Percentiles rank a stretch among this genome's conserved stretches.
phyloP scores from a whole-genome alignment of 2,797 vertebrate species.

The Micromesistius poutassou region DNA sequence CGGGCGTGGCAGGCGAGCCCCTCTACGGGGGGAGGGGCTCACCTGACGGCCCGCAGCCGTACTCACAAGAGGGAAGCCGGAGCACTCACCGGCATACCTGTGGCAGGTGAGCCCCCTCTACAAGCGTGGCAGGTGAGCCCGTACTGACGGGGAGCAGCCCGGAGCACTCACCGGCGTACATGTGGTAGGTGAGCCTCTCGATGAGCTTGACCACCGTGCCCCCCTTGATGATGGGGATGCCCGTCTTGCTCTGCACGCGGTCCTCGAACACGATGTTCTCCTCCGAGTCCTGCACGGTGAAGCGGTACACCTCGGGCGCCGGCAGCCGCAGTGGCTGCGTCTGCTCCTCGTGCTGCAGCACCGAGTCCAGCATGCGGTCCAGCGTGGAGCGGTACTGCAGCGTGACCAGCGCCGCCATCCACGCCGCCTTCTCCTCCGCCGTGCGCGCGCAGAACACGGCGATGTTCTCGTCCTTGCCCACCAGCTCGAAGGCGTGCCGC shows the following conservation, averaged over 20 bases:
- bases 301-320: slow-evolving; percentile 83
- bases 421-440: slow-evolving; percentile 88
- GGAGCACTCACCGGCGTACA: slow-evolving; percentile 85
- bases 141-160: too few species aligned
- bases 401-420: slow-evolving; percentile 95
- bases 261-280: slow-evolving; percentile 98
- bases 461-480: slow-evolving; percentile 87
- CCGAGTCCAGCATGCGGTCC: slow-evolving; percentile 92
- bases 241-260: slow-evolving; percentile 87
- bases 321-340: slow-evolving; percentile 88
- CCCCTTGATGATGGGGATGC: slow-evolving; percentile 94
- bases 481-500: slow-evolving; percentile 86
- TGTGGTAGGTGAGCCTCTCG: slow-evolving; percentile 95
- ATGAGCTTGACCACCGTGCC: slow-evolving; percentile 96
- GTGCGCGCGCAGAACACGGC: slow-evolving; percentile 86
- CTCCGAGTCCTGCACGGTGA: slow-evolving; percentile 90
- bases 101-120: too few species aligned
- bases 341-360: slow-evolving; percentile 86
- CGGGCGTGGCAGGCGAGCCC: too few species aligned
- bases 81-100: too few species aligned
- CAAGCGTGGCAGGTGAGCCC: too few species aligned
- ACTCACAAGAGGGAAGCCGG: too few species aligned
- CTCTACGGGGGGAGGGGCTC: too few species aligned
- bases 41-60: too few species aligned
- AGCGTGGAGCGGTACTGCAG: slow-evolving; percentile 94